Base-by-base conservation (phyloP, 92 coral and sea anemone species). In the Ricordea florida region DNA sequence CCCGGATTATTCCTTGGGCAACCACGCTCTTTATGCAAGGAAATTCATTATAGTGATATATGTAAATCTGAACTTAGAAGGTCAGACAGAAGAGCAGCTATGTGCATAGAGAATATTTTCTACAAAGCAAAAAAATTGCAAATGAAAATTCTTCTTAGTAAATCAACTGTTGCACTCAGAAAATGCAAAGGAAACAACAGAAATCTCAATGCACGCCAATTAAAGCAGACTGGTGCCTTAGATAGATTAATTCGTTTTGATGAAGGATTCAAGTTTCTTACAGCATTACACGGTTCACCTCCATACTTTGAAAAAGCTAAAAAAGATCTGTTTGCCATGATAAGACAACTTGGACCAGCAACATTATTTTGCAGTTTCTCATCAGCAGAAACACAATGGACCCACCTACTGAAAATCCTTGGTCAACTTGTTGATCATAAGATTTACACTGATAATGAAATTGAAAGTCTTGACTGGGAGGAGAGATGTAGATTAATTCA, bases 191-290 rank as follows among this genome's bases (percentile, higher is more conserved):
- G 74, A 62, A 85, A 72, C 48, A 67, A 36, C 77, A 84, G 71
- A 65, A 69, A 69, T 44, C 29, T 85, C 15, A 85, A 74, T 47
- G 86, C 90, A 69, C 66, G 80, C 30, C 84, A 84, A 47, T 77
- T 84, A 36, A 84, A 84, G 57, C 76, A 61, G 84, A 76, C 65
- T 57, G 89, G 89, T 25, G 83, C 89, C 42, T 45, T 83, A 58
- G 81, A 72, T 32, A 74, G 52, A 60, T 73, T 72, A 70, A 57
- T 79, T 70, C 85, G 72, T 58, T 61, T 32, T 71, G 82, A 76
- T 76, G 82, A 76, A 66, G 82, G 81, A 41, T 74, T 61, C 40
- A 74, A 65, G 56, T 74, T 74, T 45, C 47, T 70, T 17, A 49
- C 43, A 56, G 85, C 81, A 79, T 71, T 71, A 72, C 44, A 82